Conservation (phyloP, 1,140 invertebrate genomes). For the Drosophila aff. region DNA sequence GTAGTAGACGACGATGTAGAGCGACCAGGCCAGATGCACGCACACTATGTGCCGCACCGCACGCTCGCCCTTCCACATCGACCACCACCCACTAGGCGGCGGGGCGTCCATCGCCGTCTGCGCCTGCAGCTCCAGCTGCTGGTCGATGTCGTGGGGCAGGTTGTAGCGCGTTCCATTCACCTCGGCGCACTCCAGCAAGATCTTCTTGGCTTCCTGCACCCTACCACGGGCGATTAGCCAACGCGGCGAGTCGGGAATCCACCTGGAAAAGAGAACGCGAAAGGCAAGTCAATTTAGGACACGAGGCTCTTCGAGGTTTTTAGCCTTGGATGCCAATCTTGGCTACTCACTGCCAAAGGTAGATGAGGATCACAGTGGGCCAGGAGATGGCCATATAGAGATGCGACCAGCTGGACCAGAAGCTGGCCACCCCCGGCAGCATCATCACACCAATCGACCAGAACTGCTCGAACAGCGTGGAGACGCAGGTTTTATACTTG, state of each 20-base stretch:
- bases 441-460: constrained; percentile 86
- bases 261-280: constrained; percentile 37
- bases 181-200: constrained; percentile 89
- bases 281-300: neutral
- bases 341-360: constrained; percentile 81
- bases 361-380: constrained; percentile 84
- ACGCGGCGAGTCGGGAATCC: constrained; percentile 92
- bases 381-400: constrained; percentile 85
- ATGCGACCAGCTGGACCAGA: constrained; percentile 84
- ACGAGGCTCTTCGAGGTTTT: neutral
- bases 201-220: constrained; percentile 89
- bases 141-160: constrained; percentile 81
- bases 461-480: constrained; percentile 85
- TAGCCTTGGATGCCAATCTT: neutral
- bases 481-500: constrained; percentile 82
- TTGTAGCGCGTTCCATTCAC: constrained; percentile 85
- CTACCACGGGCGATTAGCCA: constrained; percentile 92
- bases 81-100: constrained; percentile 80
- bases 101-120: constrained; percentile 78
- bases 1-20: constrained; percentile 85
- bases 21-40: constrained; percentile 80
- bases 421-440: constrained; percentile 83
- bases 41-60: constrained; percentile 78
- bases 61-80: constrained; percentile 80
- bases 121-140: constrained; percentile 83